phyloP scores from a whole-genome alignment of 2,888 invertebrate species.

The Patella pellucida region DNA sequence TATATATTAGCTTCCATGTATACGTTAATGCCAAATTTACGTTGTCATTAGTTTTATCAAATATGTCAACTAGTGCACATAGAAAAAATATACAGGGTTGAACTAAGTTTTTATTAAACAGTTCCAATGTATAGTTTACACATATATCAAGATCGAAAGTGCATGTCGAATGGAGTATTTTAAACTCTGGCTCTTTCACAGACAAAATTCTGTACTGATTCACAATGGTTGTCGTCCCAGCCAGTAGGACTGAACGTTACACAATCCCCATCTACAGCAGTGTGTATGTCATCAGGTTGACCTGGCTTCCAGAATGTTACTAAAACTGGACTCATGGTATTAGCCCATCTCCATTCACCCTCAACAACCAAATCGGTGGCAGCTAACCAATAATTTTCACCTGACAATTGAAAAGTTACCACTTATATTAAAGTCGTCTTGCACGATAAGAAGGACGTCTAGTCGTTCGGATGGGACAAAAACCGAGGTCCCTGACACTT shows the following conservation, averaged over 20 bases:
- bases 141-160: too few species aligned
- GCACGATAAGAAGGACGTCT: too few species aligned
- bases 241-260: not conserved
- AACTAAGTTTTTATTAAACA: too few species aligned
- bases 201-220: not conserved
- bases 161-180: too few species aligned
- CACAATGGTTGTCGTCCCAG: not conserved
- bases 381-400: not conserved
- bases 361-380: not conserved
- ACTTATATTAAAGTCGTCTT: not conserved
- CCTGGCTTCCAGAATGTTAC: not conserved
- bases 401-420: not conserved
- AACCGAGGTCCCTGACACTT: too few species aligned
- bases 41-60: too few species aligned
- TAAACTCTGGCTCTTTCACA: slow-evolving; percentile 2
- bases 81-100: too few species aligned
- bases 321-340: not conserved
- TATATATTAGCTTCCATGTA: too few species aligned
- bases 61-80: too few species aligned
- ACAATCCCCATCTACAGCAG: not conserved
- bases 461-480: too few species aligned
- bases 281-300: not conserved
- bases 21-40: too few species aligned
- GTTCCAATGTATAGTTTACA: too few species aligned
- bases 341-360: not conserved